phyloP scores from a whole-genome alignment of 2,113 vertebrate genomes.

The Zosterops hypoxanthus region DNA sequence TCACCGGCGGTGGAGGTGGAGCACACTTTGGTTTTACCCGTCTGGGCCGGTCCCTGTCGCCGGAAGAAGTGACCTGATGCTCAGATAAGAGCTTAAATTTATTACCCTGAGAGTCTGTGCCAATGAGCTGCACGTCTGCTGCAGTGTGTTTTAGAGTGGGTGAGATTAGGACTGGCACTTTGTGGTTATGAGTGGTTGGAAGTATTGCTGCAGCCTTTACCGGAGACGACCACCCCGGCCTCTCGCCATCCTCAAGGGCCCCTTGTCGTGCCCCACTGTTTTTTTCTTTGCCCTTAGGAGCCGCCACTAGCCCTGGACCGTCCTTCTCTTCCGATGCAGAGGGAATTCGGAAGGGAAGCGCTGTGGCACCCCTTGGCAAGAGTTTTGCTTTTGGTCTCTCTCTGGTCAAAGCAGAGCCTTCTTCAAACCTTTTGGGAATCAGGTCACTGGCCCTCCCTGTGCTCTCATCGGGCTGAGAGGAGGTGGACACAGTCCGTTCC shows the following conservation, averaged over 20 bases:
- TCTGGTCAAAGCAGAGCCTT: slow-evolving; percentile 86
- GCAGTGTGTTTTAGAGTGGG: slow-evolving; percentile 92
- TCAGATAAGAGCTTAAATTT: slow-evolving; percentile 97
- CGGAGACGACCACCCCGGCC: slow-evolving; percentile 86
- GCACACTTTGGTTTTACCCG: slow-evolving; percentile 98
- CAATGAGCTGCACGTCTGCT: slow-evolving; percentile 91
- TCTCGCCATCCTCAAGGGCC: slow-evolving; percentile 79
- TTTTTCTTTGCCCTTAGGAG: slow-evolving; percentile 79
- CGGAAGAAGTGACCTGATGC: slow-evolving; percentile 82
- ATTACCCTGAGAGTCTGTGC: slow-evolving; percentile 98
- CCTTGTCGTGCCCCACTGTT: slow-evolving; percentile 71
- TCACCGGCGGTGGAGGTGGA: slow-evolving; percentile 88
- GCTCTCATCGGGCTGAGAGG: slow-evolving; percentile 92
- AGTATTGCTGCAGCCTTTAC: slow-evolving; percentile 79
- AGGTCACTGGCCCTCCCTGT: slow-evolving; percentile 76
- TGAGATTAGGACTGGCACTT: slow-evolving; percentile 98
- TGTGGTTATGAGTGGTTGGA: slow-evolving; percentile 90
- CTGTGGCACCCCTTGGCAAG: slow-evolving; percentile 81
- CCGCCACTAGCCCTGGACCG: slow-evolving; percentile 43
- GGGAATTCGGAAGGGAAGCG: slow-evolving; percentile 67
- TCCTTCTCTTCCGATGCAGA: slow-evolving; percentile 74
- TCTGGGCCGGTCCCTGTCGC: slow-evolving; percentile 90
- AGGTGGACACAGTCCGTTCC: slow-evolving; percentile 90
- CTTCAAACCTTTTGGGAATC: slow-evolving; percentile 85
- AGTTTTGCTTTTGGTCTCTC: slow-evolving; percentile 96